A percentile compares a stretch with the other conserved stretches of the same genome.
Conservation (phyloP, 2,888 invertebrate species). For the Sinhomidia bicolor region DNA sequence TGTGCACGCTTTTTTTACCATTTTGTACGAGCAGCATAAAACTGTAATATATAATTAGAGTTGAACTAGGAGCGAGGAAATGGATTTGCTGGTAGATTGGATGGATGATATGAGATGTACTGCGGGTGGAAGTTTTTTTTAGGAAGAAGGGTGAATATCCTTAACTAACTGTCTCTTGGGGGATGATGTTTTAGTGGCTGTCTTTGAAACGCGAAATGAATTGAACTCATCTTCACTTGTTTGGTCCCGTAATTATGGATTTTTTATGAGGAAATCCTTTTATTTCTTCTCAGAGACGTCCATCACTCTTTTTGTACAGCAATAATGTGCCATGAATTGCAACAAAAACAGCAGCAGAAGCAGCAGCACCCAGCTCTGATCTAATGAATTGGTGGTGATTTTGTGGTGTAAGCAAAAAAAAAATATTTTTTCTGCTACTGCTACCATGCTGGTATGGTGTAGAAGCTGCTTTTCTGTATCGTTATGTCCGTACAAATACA, state of each 20-base stretch:
- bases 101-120: not conserved
- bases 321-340: constrained; percentile 27
- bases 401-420: not conserved
- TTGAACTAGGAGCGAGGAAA: not conserved
- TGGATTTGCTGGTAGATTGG: not conserved
- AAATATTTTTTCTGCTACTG: no score
- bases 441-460: no score
- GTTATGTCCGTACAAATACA: not conserved
- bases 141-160: constrained; percentile 61
- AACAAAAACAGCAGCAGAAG: not conserved
- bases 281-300: constrained; percentile 28
- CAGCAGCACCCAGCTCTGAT: not conserved
- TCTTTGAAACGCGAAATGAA: constrained; percentile 47
- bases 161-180: constrained; percentile 55
- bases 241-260: constrained; percentile 56
- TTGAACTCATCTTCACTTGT: constrained; percentile 49
- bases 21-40: not conserved
- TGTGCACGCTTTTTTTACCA: constrained; percentile 2
- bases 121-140: constrained; percentile 3
- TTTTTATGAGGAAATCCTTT: constrained; percentile 58
- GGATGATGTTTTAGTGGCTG: not conserved
- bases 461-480: no score
- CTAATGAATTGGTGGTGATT: constrained; percentile 11
- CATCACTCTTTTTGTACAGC: constrained; percentile 18
- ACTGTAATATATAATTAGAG: constrained; percentile 32